These are phyloP conservation scores for Nemoura dubitans DNA, from an alignment of 2,888 invertebrate genomes.

Conservation along the genomic window DNA sequence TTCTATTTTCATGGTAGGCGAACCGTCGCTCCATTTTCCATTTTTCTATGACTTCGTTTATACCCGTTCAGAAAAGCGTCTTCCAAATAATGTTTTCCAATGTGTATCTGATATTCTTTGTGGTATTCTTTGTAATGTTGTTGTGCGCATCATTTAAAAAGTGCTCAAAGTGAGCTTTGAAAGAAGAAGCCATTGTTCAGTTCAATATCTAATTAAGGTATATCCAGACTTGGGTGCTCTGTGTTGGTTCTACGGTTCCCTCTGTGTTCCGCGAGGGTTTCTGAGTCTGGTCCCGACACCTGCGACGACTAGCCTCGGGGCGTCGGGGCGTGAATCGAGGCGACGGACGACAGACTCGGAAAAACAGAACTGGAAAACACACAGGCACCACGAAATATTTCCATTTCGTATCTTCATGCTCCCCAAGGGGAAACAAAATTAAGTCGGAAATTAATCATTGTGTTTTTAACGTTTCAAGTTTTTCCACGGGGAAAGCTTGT, in stretches of 20 bases:
- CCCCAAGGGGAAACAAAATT: no score
- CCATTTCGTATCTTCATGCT: neutral
- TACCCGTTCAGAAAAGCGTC: neutral
- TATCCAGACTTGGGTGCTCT: neutral
- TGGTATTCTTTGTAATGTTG: neutral
- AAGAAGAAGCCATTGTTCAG: neutral
- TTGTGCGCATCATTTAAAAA: neutral
- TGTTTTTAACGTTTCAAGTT: neutral
- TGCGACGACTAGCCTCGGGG: neutral
- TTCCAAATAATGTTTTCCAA: neutral
- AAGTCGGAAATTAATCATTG: no score
- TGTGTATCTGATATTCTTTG: neutral
- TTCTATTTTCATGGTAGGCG: neutral
- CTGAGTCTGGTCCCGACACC: neutral
- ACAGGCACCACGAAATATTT: neutral
- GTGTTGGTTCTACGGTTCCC: neutral
- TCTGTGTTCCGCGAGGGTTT: neutral
- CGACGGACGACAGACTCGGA: neutral
- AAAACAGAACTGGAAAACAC: neutral
- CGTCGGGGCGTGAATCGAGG: neutral
- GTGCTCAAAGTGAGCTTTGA: neutral
- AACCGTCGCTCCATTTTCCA: neutral
- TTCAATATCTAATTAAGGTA: neutral
- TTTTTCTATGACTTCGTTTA: neutral
- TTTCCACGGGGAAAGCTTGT: neutral